Conservation (phyloP, 2,797 vertebrate species). For the Liparis tanakae region DNA sequence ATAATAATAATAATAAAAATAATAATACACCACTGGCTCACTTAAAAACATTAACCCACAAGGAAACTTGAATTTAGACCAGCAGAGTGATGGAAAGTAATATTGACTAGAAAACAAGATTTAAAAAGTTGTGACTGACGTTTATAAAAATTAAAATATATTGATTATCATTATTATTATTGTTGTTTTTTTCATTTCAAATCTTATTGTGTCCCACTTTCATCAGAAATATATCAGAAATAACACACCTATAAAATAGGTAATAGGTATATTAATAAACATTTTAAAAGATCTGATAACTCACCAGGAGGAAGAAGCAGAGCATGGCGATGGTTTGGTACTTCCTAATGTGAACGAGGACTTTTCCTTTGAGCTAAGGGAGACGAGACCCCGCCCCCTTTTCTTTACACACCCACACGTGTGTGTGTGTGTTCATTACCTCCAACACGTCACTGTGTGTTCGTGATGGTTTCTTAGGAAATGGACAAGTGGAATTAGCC, state of each 20-base stretch:
- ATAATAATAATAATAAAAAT: too few species aligned
- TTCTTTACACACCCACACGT: conserved; percentile 41
- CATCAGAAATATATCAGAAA: background rate
- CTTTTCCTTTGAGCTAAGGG: background rate
- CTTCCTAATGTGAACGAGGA: background rate
- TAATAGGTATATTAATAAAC: too few species aligned
- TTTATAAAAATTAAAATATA: background rate
- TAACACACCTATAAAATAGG: background rate
- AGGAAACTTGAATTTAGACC: background rate
- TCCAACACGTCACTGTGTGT: background rate
- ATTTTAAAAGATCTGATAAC: conserved; percentile 23
- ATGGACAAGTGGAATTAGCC: background rate
- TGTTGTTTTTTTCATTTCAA: background rate
- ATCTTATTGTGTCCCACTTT: background rate
- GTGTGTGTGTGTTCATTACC: background rate
- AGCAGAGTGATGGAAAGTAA: background rate
- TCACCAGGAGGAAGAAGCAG: conserved; percentile 50
- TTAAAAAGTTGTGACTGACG: background rate
- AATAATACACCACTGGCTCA: background rate
- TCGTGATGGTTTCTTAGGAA: background rate
- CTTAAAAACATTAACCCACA: background rate
- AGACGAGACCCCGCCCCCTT: conserved; percentile 17
- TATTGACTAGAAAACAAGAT: background rate
- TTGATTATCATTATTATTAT: background rate
- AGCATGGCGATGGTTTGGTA: conserved; percentile 48